These are phyloP conservation scores for Congeria kusceri DNA, from an alignment of 2,888 invertebrate species.

Conservation along the genomic window DNA sequence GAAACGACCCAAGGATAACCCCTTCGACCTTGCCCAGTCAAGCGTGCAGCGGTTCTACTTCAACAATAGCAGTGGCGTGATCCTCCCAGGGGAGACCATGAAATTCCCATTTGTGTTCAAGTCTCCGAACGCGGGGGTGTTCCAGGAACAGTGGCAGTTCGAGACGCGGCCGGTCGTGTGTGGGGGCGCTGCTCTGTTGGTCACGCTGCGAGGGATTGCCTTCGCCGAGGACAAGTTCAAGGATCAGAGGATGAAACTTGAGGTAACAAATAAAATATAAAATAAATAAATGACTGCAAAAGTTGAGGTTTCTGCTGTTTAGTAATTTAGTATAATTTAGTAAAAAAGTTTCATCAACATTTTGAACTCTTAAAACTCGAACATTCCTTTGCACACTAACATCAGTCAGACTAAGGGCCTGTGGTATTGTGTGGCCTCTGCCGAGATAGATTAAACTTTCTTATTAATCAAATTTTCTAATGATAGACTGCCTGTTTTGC, in stretches of 20 bases:
- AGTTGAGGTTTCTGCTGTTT: no score
- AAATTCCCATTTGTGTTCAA: conserved; percentile 85
- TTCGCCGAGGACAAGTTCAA: conserved; percentile 83
- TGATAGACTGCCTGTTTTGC: no score
- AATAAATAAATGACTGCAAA: no score
- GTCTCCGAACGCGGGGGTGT: conserved; percentile 84
- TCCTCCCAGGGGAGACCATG: conserved; percentile 84
- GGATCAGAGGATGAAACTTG: conserved; percentile 79
- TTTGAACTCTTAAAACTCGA: no score
- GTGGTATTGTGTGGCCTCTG: no score
- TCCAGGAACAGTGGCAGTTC: conserved; percentile 85
- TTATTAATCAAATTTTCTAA: no score
- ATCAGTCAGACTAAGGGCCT: no score
- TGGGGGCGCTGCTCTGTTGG: conserved; percentile 83
- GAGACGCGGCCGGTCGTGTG: conserved; percentile 83
- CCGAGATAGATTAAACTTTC: no score
- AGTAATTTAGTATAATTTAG: no score
- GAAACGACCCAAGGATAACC: conserved; percentile 83
- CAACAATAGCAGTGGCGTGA: conserved; percentile 84
- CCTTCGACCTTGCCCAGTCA: conserved; percentile 82
- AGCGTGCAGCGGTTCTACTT: conserved; percentile 85
- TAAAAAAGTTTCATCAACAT: no score
- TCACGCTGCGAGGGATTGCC: conserved; percentile 84
- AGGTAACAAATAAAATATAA: conserved; percentile 76
- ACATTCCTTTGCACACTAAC: no score